Evolutionary conservation across 92 coral and sea anemone species (phyloP).

Genomic region (Micromussa lordhowensis): DNA sequence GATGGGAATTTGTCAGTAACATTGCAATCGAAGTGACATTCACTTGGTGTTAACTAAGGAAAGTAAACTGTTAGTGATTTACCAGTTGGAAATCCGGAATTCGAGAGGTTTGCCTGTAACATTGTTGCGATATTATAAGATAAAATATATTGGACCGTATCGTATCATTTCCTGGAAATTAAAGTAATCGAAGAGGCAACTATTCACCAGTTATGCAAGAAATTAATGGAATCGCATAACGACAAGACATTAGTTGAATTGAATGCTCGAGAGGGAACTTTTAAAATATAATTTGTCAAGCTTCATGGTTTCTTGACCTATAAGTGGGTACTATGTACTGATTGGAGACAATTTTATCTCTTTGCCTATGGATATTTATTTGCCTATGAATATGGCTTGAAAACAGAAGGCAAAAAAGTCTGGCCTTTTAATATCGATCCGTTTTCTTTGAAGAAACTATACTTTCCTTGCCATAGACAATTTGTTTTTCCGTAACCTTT

Average conservation of each 20-base stretch:
- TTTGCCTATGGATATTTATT: background rate
- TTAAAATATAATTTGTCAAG: background rate
- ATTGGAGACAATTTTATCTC: background rate
- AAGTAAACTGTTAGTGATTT: background rate
- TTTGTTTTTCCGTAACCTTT: background rate
- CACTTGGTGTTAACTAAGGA: no score
- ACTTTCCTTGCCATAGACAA: background rate
- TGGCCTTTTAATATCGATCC: background rate
- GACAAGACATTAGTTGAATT: background rate
- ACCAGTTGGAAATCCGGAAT: background rate
- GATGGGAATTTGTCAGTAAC: background rate
- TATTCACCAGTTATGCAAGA: background rate
- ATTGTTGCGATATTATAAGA: background rate
- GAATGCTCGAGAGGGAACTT: background rate
- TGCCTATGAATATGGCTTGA: no score
- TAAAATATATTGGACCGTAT: no score
- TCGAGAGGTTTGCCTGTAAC: background rate
- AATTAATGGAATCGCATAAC: background rate
- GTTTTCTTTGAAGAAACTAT: background rate
- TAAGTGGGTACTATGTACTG: background rate
- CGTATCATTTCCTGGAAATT: background rate
- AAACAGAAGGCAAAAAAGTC: background rate
- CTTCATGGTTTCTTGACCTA: background rate
- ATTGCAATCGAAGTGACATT: background rate
- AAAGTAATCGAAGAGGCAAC: background rate